Base-by-base conservation (phyloP, 2,888 invertebrate genomes). In the Dasysyrphus albostriatus region DNA sequence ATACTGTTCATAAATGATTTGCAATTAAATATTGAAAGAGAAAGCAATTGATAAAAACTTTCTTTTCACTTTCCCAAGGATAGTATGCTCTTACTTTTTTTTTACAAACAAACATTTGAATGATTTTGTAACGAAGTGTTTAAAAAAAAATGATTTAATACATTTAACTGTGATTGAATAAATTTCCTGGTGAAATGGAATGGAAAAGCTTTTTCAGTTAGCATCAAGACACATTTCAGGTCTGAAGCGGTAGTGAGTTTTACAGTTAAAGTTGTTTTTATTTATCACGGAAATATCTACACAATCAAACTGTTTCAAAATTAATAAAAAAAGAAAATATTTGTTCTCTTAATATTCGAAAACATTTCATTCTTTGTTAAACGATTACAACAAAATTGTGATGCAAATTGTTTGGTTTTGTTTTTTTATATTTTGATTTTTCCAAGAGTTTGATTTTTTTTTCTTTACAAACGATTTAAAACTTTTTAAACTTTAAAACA, bases 31-130 rank as follows among this genome's bases (percentile, higher is more conserved):
- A 44, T n/a, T n/a, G 34, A 14, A 58, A 65, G 63, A 51, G 83
- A 83, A 79, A 85, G 76, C 42, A 32, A 10, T 16, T 10, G 16
- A n/a, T 37, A 34, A 9, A 10, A 56, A 74, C 70, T 82, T 82
- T 82, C 74, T 65, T 74, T 44, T 58, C 42, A 70, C 79, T 79
- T 87, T 83, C 56, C 12, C 42, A 75, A 79, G 83, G 83, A 83
- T 70, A 70, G n/a, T n/a, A n/a, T n/a, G n/a, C 61, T 79, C 61
- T 70, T 69, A 63, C 61, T 74, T 72, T 75, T 42, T 0, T 24
- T 24, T 24, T n/a, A 8, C 6, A 65, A 65, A 5, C 5, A 32
- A 44, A 32, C 5, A 5, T 19, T 58, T 58, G 5, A 58, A 16
- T 34, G 58, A 10, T n/a, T 56, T 34, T 61, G 16, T 42, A 34